A percentile compares a stretch with the other conserved stretches of the same genome.
These are phyloP conservation scores for Listronotus oregonensis DNA, from an alignment of 1,140 invertebrate genomes.

Conservation along the genomic window DNA sequence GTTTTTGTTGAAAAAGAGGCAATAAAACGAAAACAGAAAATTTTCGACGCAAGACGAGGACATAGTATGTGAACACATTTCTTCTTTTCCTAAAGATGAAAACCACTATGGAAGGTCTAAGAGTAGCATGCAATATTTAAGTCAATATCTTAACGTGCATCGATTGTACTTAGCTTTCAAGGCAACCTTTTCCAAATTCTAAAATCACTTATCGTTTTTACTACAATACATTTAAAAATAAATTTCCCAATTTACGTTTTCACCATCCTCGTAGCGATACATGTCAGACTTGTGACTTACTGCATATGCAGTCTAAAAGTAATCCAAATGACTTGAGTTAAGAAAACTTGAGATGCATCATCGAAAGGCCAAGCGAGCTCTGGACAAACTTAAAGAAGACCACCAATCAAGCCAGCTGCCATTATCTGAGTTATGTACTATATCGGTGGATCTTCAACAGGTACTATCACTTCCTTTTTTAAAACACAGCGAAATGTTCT, in stretches of 20 bases:
- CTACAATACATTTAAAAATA: no score
- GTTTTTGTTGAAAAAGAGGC: conserved; percentile 1
- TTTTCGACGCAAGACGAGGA: background rate
- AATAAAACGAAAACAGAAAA: background rate
- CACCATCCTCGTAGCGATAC: conserved; percentile 4
- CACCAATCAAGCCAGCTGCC: no score
- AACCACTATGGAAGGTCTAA: conserved; percentile 6
- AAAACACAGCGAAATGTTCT: no score
- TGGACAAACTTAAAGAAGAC: no score
- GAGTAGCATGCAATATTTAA: conserved; percentile 6
- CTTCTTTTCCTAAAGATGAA: conserved; percentile 1
- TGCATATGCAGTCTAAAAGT: conserved; percentile 1
- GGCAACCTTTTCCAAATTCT: no score
- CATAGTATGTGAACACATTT: conserved; percentile 1
- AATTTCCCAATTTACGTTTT: conserved; percentile 5
- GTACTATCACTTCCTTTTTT: no score
- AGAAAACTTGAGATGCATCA: conserved; percentile 8
- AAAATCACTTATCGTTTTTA: no score
- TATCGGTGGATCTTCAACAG: no score
- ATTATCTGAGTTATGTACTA: no score
- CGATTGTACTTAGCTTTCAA: conserved; percentile 6
- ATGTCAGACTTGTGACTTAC: conserved; percentile 1
- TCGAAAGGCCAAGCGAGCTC: background rate
- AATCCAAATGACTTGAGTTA: background rate
- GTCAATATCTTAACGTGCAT: conserved; percentile 1